A percentile compares a stretch with the other conserved stretches of the same genome.
Conservation (phyloP, 2,888 invertebrate genomes). For the Synanthedon andrenaeformis region DNA sequence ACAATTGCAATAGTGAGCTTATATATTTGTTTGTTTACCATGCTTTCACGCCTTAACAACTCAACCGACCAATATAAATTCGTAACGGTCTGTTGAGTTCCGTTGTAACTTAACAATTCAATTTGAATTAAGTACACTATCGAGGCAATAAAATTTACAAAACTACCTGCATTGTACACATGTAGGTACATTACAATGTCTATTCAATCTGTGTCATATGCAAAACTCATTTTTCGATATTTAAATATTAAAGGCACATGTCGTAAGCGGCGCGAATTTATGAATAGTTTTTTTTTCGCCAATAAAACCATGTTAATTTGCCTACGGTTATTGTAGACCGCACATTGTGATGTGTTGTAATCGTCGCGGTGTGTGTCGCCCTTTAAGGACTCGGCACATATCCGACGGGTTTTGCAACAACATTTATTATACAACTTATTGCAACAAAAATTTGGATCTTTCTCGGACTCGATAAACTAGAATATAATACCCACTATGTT, state of each 20-base stretch:
- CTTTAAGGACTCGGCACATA: conserved; percentile 54
- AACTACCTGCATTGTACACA: conserved; percentile 47
- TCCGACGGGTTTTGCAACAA: too few species aligned
- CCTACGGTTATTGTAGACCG: conserved; percentile 58
- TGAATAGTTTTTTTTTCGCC: conserved; percentile 58
- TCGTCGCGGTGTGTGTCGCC: conserved; percentile 20
- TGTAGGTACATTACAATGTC: conserved; percentile 46
- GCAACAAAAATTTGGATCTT: too few species aligned
- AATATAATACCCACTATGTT: too few species aligned
- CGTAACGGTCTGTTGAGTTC: conserved; percentile 53
- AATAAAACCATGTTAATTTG: conserved; percentile 67
- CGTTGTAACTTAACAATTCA: conserved; percentile 38
- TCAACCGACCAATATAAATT: conserved; percentile 15
- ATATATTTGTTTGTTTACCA: too few species aligned
- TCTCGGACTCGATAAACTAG: too few species aligned
- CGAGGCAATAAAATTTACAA: conserved; percentile 32
- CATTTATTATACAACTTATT: too few species aligned
- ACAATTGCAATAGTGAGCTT: too few species aligned
- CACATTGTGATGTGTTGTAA: conserved; percentile 37
- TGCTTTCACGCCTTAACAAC: too few species aligned
- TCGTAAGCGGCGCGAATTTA: conserved; percentile 47
- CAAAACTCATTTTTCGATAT: conserved; percentile 65
- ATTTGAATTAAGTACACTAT: conserved; percentile 42
- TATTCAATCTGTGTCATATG: conserved; percentile 42
- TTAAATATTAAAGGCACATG: conserved; percentile 57